These are phyloP conservation scores for Syndactyla subalaris DNA, from an alignment of 2,797 vertebrate species.

Conservation along the genomic window DNA sequence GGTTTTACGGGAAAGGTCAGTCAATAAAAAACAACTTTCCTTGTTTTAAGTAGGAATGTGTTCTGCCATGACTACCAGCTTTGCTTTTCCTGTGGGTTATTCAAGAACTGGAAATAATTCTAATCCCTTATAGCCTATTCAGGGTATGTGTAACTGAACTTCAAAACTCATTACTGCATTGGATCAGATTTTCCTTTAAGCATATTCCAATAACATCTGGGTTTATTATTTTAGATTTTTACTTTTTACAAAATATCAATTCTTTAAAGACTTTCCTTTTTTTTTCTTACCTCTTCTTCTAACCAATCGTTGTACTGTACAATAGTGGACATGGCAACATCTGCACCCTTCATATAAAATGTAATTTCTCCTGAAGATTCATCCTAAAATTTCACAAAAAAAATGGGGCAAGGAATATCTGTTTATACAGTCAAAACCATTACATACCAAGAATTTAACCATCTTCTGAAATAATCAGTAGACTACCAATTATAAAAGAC, in stretches of 20 bases:
- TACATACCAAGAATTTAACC: not conserved
- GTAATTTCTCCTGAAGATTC: slow-evolving; percentile 94
- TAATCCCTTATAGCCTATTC: not conserved
- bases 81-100: not conserved
- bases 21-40: not conserved
- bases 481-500: not conserved
- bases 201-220: not conserved
- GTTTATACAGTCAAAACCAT: not conserved
- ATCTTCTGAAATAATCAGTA: not conserved
- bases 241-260: not conserved
- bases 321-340: slow-evolving; percentile 93
- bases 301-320: slow-evolving; percentile 99
- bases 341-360: slow-evolving; percentile 98
- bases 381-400: slow-evolving; percentile 78
- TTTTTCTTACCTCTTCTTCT: slow-evolving; percentile 91
- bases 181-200: not conserved
- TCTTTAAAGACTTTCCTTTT: not conserved
- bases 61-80: not conserved
- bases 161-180: not conserved
- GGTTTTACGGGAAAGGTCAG: slow-evolving; percentile 16
- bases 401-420: not conserved
- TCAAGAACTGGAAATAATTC: not conserved
- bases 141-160: not conserved
- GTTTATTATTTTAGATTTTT: not conserved
- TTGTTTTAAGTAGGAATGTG: not conserved